Evolutionary conservation across 2,113 vertebrate genomes (phyloP), one percentile per base, ranked within the genome.

Genomic region (Thryonomys swinderianus): DNA sequence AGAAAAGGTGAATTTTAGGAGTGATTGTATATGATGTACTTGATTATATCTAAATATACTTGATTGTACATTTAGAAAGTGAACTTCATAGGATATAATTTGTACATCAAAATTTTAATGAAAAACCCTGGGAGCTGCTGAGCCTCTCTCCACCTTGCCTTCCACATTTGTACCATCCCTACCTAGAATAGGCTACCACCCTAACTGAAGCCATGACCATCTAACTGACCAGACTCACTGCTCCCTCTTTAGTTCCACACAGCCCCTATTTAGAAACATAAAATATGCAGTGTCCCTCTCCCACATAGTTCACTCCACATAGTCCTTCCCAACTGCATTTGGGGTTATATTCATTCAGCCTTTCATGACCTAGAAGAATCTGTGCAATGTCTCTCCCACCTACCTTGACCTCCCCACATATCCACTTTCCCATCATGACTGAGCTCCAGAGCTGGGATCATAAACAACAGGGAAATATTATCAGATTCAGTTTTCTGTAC

Each of bases 211-310:
- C 27, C 45, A 18, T 8, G 40, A n/a, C 48, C 45, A 14, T 23
- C 40, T 9, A 7, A 42, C 78, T 10, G 14, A 76, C 34, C 16
- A 30, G n/a, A 10, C 42, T 34, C 18, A 4, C 23, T 3, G 8
- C 30, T 32, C 14, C 81, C 53, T 64, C 21, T 57, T 51, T 1
- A n/a, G 67, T 6, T 53, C 27, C 42, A 37, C 10, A 0, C 17
- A 30, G 62, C 30, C 10, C 21, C 51, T 7, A 42, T 66, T n/a
- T 8, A 4, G 30, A 69, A 81, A 69, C 55, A 30, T 7, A 42
- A 59, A 42, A 51, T 18, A 25, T n/a, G 3, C 6, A 2, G 2
- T 48, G 5, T 23, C 66, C 7, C 5, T 84, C 13, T 25, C 0
- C 8, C 12, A 53, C 20, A 8, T 6, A 61, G 30, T 64, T 23